Evolutionary conservation across 2,113 vertebrate species (phyloP), one percentile per base, ranked within the genome.

Genomic region (Spea bombifrons): DNA sequence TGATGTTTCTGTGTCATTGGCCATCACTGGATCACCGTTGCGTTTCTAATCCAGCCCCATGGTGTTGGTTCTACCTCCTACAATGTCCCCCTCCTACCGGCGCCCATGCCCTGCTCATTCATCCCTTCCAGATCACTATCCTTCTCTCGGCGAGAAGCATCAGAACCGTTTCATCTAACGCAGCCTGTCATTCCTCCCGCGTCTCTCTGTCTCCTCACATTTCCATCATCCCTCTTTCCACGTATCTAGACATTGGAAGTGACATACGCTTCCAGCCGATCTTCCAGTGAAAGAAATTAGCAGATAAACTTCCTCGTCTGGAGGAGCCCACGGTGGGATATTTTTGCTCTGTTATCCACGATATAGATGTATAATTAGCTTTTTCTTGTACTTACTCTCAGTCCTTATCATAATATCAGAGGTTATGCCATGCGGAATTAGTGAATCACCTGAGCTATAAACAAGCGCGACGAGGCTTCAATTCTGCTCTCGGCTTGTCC

Each of bases 221-320:
- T 88, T 90, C 87, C 82, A 84, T 93, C 90, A 93, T 87, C 78
- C 79, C 85, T 85, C 80, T 90, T 93, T 91, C 89, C 89, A 90
- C 90, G 83, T 80, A 87, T 88, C 89, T 90, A 88, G 90, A 87
- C 90, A 89, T 87, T 92, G 90, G 90, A 88, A 73, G 87, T 92
- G 91, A 89, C 91, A 92, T 91, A 90, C 89, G 88, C 88, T 92
- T 91, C 83, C 86, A 80, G 80, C 85, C 81, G 80, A 73, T 53
- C 45, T 17, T 67, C 50, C 65, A 66, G 43, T 5, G 44, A 66
- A 80, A 46, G 64, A 73, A 73, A 73, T 79, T 73, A 79, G 76
- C 57, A 71, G 68, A 67, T 78, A 78, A 61, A 71, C 76, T 71
- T 64, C 67, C 47, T 15, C 47, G 3, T 30, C 70, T 52, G 48